A percentile compares a stretch with the other conserved stretches of the same genome.
Conservation (phyloP, 1,140 invertebrate species). For the Euschistus heros region DNA sequence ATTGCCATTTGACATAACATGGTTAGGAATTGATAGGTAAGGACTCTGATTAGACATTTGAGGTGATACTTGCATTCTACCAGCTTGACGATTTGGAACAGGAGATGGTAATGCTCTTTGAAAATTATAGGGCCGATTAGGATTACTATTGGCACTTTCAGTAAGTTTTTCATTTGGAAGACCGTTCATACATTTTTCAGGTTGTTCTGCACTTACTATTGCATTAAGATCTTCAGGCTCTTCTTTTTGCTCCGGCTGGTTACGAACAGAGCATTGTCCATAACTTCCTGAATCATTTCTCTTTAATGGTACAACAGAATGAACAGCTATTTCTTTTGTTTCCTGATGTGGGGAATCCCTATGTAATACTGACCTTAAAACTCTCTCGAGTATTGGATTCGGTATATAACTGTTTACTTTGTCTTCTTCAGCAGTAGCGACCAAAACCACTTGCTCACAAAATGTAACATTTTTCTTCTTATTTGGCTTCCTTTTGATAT, state of each 20-base stretch:
- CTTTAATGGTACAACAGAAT: slow-evolving; percentile 33
- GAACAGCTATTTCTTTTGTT: slow-evolving; percentile 29
- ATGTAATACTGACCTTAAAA: slow-evolving; percentile 67
- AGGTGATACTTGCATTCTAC: slow-evolving; percentile 11
- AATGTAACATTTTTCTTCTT: slow-evolving; percentile 91
- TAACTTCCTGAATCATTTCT: slow-evolving; percentile 31
- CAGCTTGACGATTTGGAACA: slow-evolving; percentile 17
- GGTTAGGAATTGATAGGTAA: not conserved
- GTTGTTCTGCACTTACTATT: not conserved
- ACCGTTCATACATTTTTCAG: not conserved
- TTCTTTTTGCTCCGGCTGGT: slow-evolving; percentile 4
- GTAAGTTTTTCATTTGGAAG: not conserved
- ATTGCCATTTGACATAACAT: too few species aligned
- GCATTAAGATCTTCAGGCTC: slow-evolving; percentile 11
- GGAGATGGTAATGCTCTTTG: slow-evolving; percentile 22
- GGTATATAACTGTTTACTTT: slow-evolving; percentile 83
- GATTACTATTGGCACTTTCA: slow-evolving; percentile 3
- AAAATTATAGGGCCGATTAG: not conserved
- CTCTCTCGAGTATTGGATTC: slow-evolving; percentile 78
- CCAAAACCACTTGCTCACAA: slow-evolving; percentile 83
- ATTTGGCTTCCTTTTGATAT: slow-evolving; percentile 37
- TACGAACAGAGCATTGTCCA: slow-evolving; percentile 24
- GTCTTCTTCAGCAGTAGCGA: slow-evolving; percentile 81
- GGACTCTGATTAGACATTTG: slow-evolving; percentile 3
- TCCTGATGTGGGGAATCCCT: slow-evolving; percentile 37